Percentiles rank a stretch among this genome's conserved stretches.
Conservation (phyloP, 2,113 vertebrate genomes). For the Motacilla tschutschensis region DNA sequence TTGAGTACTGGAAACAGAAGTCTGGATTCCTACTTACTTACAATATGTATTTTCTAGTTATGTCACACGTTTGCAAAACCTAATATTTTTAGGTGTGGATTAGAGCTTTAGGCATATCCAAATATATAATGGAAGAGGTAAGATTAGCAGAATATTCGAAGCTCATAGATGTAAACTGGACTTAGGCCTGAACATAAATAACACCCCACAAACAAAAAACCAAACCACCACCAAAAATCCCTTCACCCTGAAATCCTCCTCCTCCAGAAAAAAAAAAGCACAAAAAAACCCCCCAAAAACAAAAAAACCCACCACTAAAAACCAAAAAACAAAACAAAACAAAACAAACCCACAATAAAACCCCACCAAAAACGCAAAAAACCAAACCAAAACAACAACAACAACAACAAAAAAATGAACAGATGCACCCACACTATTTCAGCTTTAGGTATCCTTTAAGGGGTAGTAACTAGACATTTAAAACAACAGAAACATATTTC, state of each 20-base stretch:
- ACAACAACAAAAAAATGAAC: too few species aligned
- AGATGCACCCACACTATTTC: background rate
- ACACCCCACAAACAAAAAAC: background rate
- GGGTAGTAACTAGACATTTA: background rate
- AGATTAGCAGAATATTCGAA: background rate
- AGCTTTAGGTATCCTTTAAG: background rate
- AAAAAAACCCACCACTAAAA: too few species aligned
- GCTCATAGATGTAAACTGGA: background rate
- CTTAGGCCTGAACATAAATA: background rate
- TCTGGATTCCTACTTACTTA: background rate
- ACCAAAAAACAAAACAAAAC: too few species aligned
- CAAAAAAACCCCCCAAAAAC: background rate
- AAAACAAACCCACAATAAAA: too few species aligned
- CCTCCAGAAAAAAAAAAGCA: background rate
- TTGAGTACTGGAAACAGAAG: constrained; percentile 32
- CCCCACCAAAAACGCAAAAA: too few species aligned
- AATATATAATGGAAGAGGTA: background rate
- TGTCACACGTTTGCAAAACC: background rate
- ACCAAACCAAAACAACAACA: too few species aligned
- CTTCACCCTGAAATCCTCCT: background rate
- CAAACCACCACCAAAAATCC: background rate
- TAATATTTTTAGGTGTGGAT: background rate
- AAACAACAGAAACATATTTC: background rate
- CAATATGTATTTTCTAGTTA: background rate
- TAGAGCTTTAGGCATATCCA: background rate